Base-by-base conservation (phyloP, 1,140 invertebrate species). In the Rhagoletis zephyria region DNA sequence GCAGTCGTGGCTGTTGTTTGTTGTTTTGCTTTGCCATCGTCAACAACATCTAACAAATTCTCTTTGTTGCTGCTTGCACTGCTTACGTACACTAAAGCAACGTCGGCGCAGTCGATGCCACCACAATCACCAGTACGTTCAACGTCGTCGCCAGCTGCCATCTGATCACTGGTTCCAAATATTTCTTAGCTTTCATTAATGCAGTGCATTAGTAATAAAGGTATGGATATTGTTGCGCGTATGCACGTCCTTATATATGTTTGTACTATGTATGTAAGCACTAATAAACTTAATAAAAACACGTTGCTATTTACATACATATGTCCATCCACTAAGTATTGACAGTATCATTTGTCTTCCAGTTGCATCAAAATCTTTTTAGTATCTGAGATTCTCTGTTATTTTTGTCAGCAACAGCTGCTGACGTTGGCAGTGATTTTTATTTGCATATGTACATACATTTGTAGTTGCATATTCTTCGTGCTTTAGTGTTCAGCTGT, bases 11-110 rank as follows among this genome's bases (percentile, higher is more conserved):
- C 48, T 56, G 30, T 56, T 56, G 56, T 74, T 74, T 74, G 67
- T 81, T 81, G 74, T 81, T 81, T 70, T 81, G 48, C 74, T 81
- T 81, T 81, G 48, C 74, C 74, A 81, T 81, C 74, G 74, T 81
- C 74, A 81, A 81, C 64, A 81, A 81, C 74, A 81, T 81, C 48
- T 81, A 81, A 81, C 67, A 81, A 81, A 81, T 81, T 81, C 45
- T 51, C 74, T 81, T 81, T 81, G 74, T 81, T 81, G 59, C 48
- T 81, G 74, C 74, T 81, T 81, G 48, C 74, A 56, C 9, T 81
- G 74, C 74, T 81, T 81, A 81, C 74, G 74, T 81, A 81, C 74
- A 81, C 74, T 56, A 81, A 81, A 81, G 74, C 48, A 51, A 81
- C 45, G 4, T 30, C 19, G 67, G 45, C 67, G 67, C 40, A 5